phyloP scores from a whole-genome alignment of 2,888 invertebrate genomes.

The Petrolisthes manimaculis region DNA sequence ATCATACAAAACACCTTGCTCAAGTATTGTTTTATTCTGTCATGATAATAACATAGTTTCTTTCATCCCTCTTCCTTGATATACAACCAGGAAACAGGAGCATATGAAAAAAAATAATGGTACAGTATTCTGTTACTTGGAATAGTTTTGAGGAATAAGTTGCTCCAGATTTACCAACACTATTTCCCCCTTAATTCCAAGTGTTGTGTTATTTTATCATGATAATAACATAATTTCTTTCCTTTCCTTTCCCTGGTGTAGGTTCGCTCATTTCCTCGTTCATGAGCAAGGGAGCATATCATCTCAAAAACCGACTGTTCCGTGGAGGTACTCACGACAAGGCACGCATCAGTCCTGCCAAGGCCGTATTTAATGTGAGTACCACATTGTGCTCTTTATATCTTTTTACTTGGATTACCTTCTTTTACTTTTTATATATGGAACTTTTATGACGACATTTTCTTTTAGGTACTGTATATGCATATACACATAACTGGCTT shows the following conservation, averaged over 20 bases:
- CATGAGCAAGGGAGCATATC: slow-evolving; percentile 63
- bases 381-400: slow-evolving; percentile 3
- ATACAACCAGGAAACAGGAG: too few relatives aligned
- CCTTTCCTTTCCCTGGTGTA: background rate
- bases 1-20: too few relatives aligned
- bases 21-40: too few relatives aligned
- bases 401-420: background rate
- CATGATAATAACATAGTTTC: too few relatives aligned
- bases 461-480: background rate
- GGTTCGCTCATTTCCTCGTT: slow-evolving; percentile 60
- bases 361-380: slow-evolving; percentile 61
- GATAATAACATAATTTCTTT: background rate
- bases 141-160: too few relatives aligned
- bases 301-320: slow-evolving; percentile 62
- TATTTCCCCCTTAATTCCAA: background rate
- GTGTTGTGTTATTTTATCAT: background rate
- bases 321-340: slow-evolving; percentile 30
- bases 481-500: background rate
- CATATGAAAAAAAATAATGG: too few relatives aligned
- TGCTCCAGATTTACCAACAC: background rate
- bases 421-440: background rate
- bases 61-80: too few relatives aligned
- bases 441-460: background rate
- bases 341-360: slow-evolving; percentile 42
- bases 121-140: too few relatives aligned